A percentile compares a stretch with the other conserved stretches of the same genome.
Evolutionary conservation across 2,888 invertebrate species (phyloP).

Genomic region (Crocallis elinguaria): DNA sequence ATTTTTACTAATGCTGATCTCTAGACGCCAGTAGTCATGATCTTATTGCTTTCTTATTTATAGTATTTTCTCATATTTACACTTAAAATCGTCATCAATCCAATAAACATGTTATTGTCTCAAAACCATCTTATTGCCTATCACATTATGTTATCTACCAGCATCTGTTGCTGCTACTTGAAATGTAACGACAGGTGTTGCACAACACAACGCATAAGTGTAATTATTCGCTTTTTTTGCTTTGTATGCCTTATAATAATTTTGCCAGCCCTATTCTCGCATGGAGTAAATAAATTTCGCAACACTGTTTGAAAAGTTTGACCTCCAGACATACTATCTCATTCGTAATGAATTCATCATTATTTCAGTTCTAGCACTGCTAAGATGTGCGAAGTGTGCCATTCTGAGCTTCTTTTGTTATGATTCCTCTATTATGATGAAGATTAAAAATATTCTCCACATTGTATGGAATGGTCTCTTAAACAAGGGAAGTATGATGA

Average conservation of each 20-base stretch:
- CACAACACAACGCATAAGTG: no score
- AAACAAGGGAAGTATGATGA: neutral
- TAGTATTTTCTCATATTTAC: no score
- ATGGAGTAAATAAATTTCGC: neutral
- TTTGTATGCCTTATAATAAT: neutral
- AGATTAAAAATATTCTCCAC: neutral
- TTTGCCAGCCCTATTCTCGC: neutral
- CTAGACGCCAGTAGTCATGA: no score
- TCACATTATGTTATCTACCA: no score
- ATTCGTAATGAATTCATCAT: slow-evolving; percentile 10
- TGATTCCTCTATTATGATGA: neutral
- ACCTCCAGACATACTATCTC: slow-evolving; percentile 1
- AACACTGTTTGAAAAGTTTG: neutral
- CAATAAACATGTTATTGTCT: no score
- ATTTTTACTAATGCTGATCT: no score
- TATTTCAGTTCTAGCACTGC: slow-evolving; percentile 16
- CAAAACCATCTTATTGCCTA: no score
- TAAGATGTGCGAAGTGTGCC: slow-evolving; percentile 40
- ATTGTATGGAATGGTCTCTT: neutral
- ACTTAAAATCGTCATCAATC: no score
- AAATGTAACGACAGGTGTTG: no score
- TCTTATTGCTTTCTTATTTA: no score
- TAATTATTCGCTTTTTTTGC: no score
- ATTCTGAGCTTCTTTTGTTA: slow-evolving; percentile 11
- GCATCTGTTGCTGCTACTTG: no score